phyloP scores from a whole-genome alignment of 2,113 vertebrate genomes.

The Microtus richardsoni region DNA sequence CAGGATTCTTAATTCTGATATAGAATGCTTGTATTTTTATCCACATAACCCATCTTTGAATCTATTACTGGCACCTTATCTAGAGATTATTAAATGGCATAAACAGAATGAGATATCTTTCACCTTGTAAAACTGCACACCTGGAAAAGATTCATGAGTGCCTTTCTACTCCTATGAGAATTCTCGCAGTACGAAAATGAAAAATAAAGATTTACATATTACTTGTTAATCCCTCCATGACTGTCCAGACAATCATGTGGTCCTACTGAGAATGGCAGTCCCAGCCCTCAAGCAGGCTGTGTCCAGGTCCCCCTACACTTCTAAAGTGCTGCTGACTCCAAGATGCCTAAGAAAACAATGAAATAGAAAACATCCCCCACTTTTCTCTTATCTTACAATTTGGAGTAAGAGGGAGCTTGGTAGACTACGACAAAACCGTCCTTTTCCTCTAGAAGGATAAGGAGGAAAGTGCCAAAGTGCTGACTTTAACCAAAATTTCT shows the following conservation, averaged over 20 bases:
- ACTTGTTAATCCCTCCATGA: constrained; percentile 14
- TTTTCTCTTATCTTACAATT: background rate
- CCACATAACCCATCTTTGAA: constrained; percentile 1
- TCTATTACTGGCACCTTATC: background rate
- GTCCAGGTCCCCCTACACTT: background rate
- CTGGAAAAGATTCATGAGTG: constrained; percentile 11
- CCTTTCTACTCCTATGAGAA: constrained; percentile 26
- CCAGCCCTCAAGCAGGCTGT: background rate
- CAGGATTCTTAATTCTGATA: constrained; percentile 18
- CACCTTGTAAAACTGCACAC: constrained; percentile 17
- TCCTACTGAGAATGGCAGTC: background rate
- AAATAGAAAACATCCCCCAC: background rate
- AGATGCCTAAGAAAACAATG: background rate
- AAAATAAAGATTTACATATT: background rate
- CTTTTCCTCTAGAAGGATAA: background rate
- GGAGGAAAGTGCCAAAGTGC: background rate
- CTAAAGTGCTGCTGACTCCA: background rate
- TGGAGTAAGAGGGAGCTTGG: fast-evolving
- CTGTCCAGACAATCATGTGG: background rate
- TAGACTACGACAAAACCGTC: background rate
- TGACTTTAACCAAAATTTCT: constrained; percentile 27
- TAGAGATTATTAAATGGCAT: constrained; percentile 51
- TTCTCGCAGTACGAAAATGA: background rate
- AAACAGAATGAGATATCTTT: constrained; percentile 17
- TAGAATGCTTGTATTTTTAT: constrained; percentile 12